These are phyloP conservation scores for Characodon lateralis DNA, from an alignment of 2,797 vertebrate genomes.

Conservation along the genomic window DNA sequence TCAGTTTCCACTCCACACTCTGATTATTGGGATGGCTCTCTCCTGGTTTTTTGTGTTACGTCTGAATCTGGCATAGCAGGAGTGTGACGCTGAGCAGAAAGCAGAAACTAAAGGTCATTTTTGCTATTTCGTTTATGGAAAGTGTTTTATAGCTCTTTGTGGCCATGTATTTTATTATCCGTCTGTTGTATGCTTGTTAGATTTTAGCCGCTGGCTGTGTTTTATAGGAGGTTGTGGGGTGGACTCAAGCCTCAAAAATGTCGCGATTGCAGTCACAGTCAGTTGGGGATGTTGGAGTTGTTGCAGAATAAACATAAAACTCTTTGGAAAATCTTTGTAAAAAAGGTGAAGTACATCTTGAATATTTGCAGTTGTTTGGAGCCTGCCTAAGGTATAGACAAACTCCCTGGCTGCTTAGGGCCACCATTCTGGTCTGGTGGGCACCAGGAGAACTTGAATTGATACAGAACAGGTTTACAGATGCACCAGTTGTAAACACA, in stretches of 20 bases:
- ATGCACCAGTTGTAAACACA: not conserved
- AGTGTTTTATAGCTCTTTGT: conserved; percentile 55
- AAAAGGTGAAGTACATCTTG: not conserved
- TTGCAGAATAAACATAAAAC: conserved; percentile 9
- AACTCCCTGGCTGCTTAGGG: not conserved
- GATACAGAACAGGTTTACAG: no score
- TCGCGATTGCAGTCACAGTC: conserved; percentile 21
- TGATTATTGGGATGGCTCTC: conserved; percentile 60
- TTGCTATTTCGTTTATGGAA: conserved; percentile 52
- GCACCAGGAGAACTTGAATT: not conserved
- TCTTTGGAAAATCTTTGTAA: not conserved
- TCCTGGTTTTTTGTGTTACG: conserved; percentile 43
- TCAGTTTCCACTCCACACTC: conserved; percentile 68
- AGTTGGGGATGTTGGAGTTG: conserved; percentile 12
- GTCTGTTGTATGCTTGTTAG: conserved; percentile 53
- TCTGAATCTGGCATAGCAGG: conserved; percentile 41
- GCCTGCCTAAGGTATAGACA: not conserved
- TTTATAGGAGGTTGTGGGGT: conserved; percentile 52
- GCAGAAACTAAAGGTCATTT: conserved; percentile 47
- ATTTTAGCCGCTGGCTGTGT: conserved; percentile 37
- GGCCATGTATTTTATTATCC: conserved; percentile 58
- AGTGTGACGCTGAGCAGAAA: conserved; percentile 52
- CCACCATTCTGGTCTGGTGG: not conserved
- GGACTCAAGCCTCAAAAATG: conserved; percentile 21
- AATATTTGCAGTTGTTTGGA: not conserved